phyloP scores from a whole-genome alignment of 2,113 vertebrate species.

The Camarhynchus parvulus region DNA sequence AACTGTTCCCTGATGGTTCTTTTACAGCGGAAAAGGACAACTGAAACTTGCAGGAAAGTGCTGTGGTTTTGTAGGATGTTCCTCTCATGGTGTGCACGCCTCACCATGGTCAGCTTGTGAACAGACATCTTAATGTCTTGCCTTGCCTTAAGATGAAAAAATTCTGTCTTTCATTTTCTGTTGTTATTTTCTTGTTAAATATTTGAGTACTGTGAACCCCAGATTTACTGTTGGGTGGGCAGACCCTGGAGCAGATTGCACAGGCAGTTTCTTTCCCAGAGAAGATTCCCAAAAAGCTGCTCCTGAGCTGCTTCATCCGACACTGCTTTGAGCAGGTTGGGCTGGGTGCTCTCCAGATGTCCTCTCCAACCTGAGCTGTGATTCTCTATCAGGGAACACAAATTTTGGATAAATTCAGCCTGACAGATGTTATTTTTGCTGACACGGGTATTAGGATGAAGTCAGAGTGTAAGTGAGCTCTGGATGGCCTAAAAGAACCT shows the following conservation, averaged over 20 bases:
- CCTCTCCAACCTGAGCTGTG: not conserved
- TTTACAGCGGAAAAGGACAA: not conserved
- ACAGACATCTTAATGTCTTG: not conserved
- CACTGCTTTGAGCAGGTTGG: rapidly evolving
- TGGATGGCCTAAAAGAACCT: not conserved
- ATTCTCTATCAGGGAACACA: not conserved
- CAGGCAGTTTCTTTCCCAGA: not conserved
- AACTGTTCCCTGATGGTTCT: not conserved
- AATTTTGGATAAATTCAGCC: not conserved
- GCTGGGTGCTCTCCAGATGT: not conserved
- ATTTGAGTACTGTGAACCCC: not conserved
- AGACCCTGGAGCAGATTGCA: not conserved
- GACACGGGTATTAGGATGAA: not conserved
- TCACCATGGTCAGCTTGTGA: not conserved
- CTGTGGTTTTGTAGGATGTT: not conserved
- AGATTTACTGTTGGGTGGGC: not conserved
- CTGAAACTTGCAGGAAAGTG: not conserved
- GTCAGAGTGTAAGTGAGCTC: not conserved
- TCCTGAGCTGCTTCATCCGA: not conserved
- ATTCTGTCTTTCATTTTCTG: not conserved
- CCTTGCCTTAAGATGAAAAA: not conserved
- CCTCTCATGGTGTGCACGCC: not conserved
- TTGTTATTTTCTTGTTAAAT: not conserved
- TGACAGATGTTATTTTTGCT: not conserved
- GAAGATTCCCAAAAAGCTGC: not conserved